A percentile compares a stretch with the other conserved stretches of the same genome.
phyloP scores from a whole-genome alignment of 2,888 invertebrate species.

The Alloscopus bannaensis region DNA sequence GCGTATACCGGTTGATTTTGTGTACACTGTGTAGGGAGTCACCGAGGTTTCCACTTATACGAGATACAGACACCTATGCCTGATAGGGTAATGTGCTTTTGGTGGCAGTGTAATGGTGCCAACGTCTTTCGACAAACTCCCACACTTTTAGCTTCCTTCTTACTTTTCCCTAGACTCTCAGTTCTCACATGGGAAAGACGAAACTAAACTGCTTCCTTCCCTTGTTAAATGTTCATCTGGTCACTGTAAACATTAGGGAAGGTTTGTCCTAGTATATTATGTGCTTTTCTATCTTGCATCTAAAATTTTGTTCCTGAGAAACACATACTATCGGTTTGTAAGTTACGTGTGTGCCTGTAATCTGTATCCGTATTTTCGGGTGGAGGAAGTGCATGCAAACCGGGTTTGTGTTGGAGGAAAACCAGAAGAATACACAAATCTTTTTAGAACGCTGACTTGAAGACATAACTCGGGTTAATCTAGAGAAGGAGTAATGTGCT shows the following conservation, averaged over 20 bases:
- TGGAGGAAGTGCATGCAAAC: too few relatives aligned
- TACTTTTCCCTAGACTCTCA: background rate
- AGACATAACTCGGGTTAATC: slow-evolving; percentile 7
- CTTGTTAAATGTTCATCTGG: slow-evolving; percentile 28
- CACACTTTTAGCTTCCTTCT: slow-evolving; percentile 31
- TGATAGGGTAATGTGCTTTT: background rate
- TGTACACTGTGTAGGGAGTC: background rate
- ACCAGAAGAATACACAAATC: slow-evolving; percentile 7
- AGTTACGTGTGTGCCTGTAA: too few relatives aligned
- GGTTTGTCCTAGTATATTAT: too few relatives aligned
- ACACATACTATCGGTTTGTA: too few relatives aligned
- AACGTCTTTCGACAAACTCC: slow-evolving; percentile 50
- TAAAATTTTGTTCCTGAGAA: too few relatives aligned
- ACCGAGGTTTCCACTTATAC: too few relatives aligned
- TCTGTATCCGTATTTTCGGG: too few relatives aligned
- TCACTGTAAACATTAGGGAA: slow-evolving; percentile 25
- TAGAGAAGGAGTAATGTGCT: slow-evolving; percentile 5
- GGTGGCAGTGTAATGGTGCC: slow-evolving; percentile 28
- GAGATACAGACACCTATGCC: too few relatives aligned
- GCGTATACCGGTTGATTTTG: background rate
- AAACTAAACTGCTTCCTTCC: background rate
- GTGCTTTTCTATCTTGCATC: too few relatives aligned
- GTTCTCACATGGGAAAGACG: background rate
- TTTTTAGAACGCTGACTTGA: slow-evolving; percentile 1
- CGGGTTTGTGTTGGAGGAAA: too few relatives aligned